Conservation (phyloP, 2,113 vertebrate genomes). For the Pomatostomus ruficeps region DNA sequence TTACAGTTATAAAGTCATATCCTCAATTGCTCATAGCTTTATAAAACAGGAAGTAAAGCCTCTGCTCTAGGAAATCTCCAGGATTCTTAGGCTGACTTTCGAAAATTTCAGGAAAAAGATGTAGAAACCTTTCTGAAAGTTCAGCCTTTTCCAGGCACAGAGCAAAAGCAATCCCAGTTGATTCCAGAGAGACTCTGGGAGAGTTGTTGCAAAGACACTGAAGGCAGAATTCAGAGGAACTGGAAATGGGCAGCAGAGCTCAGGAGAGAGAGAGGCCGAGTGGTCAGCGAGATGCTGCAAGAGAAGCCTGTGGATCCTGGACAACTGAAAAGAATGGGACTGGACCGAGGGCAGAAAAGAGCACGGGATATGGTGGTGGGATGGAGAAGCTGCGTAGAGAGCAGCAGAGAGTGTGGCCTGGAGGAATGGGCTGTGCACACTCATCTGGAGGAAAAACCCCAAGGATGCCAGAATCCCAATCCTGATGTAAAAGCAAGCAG, state of each 20-base stretch:
- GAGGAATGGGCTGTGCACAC: background rate
- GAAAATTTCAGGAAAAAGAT: background rate
- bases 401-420: background rate
- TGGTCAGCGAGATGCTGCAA: background rate
- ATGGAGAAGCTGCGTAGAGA: accelerated
- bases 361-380: background rate
- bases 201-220: background rate
- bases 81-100: background rate
- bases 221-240: background rate
- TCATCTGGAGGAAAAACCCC: background rate
- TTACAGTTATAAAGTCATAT: background rate
- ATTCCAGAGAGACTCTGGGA: background rate
- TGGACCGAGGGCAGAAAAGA: background rate
- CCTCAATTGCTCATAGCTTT: background rate
- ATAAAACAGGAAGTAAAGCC: background rate
- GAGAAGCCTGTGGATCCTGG: background rate
- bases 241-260: background rate
- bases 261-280: background rate
- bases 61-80: background rate
- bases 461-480: background rate
- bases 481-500: background rate
- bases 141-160: background rate
- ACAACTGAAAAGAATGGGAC: background rate
- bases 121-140: background rate
- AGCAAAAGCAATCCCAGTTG: background rate